Evolutionary conservation across 1,140 invertebrate species (phyloP), one percentile per base, ranked within the genome.

Genomic region (Orchesella cincta): DNA sequence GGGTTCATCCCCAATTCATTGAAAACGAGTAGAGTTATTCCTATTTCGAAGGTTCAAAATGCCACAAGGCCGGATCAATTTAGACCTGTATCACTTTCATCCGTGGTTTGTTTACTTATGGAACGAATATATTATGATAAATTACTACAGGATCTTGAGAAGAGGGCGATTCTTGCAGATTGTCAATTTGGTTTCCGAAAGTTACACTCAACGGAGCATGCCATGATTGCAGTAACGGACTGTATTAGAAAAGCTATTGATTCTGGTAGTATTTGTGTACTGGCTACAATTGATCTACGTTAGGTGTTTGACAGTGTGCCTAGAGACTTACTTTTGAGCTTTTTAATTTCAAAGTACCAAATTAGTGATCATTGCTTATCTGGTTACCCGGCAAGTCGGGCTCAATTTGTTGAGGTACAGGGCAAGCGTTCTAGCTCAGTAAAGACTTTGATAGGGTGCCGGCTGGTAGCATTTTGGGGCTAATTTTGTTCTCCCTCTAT

Each of bases 391-490:
- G 1, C 2, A 8, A 18, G 46, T 5, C 18, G 71, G 14, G 3
- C 12, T 5, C 71, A 51, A 46, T 73, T 14, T 73, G 71, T 73
- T 31, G 3, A 36, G 1, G 5, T 73, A 23, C 1, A n/a, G 1
- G 29, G 36, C 23, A 46, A 46, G 46, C 36, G 23, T 3, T 73
- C 71, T n/a, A 39, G 14, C 1, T 5, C 3, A 23, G 18, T 28
- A 39, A 46, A 39, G 26, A 39, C 71, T 73, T 28, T 73, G 36
- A 51, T 51, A 8, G 71, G 71, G 36, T 73, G 20, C 71, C 71
- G 14, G 71, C 71, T 39, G 71, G 71, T 8, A 73, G 71, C 26
- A 39, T 73, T 8, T 51, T 73, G 23, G 71, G 33, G 2, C 33
- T 8, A 5, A n/a, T 36, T n/a, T 28, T 73, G 1, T 73, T 73